A percentile compares a stretch with the other conserved stretches of the same genome.
Conservation (phyloP, 1,140 invertebrate species). For the Matsumurasca onukii region DNA sequence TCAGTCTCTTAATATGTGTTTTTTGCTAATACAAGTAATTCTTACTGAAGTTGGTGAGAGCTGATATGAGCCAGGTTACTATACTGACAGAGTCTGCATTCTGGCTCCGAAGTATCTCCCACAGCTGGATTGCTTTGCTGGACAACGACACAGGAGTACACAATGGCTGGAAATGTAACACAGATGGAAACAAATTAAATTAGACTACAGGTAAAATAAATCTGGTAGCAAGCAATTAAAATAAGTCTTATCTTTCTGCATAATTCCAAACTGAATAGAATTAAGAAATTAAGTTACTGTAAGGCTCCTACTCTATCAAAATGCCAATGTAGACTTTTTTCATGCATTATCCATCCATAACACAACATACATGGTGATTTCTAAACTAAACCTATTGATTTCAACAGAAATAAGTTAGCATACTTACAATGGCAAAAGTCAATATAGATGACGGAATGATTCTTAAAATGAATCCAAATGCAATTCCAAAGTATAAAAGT, state of each 20-base stretch:
- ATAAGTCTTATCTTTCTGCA: too few species aligned
- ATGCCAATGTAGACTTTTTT: too few species aligned
- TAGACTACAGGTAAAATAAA: background rate
- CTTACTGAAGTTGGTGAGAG: slow-evolving; percentile 66
- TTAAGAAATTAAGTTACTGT: too few species aligned
- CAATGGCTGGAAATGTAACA: slow-evolving; percentile 63
- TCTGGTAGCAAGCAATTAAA: background rate
- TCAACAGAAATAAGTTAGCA: too few species aligned
- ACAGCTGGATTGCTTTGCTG: slow-evolving; percentile 65
- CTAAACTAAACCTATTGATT: too few species aligned
- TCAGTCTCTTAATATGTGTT: too few species aligned
- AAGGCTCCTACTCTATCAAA: too few species aligned
- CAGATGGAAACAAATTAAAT: slow-evolving; percentile 8
- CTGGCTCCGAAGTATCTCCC: slow-evolving; percentile 58
- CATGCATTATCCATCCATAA: too few species aligned
- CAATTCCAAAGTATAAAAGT: slow-evolving; percentile 52
- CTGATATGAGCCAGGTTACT: slow-evolving; percentile 67
- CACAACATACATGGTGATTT: too few species aligned
- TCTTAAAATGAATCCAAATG: slow-evolving; percentile 52
- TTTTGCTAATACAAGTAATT: too few species aligned
- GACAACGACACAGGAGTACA: slow-evolving; percentile 68
- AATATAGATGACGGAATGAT: slow-evolving; percentile 57
- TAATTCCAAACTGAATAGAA: too few species aligned
- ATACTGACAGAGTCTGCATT: slow-evolving; percentile 65
- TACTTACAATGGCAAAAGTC: slow-evolving; percentile 61